Percentiles rank a stretch among this genome's conserved stretches.
phyloP scores from a whole-genome alignment of 2,888 invertebrate genomes.

The Dyspetes luteomarginatus region DNA sequence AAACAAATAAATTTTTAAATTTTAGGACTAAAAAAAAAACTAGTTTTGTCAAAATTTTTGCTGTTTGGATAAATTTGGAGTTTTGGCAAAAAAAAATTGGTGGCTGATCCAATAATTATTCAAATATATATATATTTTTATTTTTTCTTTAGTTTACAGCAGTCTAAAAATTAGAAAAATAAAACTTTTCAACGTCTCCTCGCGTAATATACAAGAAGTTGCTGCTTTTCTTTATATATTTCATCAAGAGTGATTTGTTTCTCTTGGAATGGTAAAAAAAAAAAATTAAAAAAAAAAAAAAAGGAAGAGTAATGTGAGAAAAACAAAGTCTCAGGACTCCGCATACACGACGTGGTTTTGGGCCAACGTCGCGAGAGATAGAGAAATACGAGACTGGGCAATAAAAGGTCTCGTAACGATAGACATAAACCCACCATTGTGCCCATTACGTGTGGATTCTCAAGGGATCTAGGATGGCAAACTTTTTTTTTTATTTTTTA shows the following conservation, averaged over 20 bases:
- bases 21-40: too few relatives aligned
- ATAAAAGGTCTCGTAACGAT: slow-evolving; percentile 17
- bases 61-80: too few relatives aligned
- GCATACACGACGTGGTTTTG: too few relatives aligned
- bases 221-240: not conserved
- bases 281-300: not conserved
- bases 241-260: not conserved
- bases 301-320: not conserved
- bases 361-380: not conserved
- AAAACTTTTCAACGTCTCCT: not conserved
- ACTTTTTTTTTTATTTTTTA: slow-evolving; percentile 2
- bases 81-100: not conserved
- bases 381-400: not conserved
- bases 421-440: not conserved
- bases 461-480: slow-evolving; percentile 14
- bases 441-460: slow-evolving; percentile 10
- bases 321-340: not conserved
- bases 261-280: not conserved
- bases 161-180: not conserved
- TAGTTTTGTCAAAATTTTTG: too few relatives aligned
- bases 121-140: too few relatives aligned
- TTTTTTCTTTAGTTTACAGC: too few relatives aligned
- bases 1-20: too few relatives aligned
- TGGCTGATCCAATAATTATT: too few relatives aligned
- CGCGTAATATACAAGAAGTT: not conserved